phyloP scores from a whole-genome alignment of 2,113 vertebrate species.

The Dermatemys mawii region DNA sequence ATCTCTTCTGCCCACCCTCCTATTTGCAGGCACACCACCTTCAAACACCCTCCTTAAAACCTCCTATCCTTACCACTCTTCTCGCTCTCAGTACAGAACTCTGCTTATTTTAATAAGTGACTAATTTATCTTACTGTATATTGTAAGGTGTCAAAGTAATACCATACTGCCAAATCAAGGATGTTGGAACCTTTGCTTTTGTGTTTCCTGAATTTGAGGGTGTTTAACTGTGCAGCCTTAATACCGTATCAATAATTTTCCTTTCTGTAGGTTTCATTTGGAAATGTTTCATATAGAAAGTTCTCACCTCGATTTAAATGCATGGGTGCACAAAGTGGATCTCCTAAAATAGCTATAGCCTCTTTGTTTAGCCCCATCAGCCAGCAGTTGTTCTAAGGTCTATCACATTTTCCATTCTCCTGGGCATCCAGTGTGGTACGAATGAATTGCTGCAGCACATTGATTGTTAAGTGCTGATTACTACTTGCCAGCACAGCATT shows the following conservation, averaged over 20 bases:
- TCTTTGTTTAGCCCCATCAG: conserved; percentile 53
- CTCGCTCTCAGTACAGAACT: background rate
- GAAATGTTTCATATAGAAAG: background rate
- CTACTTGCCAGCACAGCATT: conserved; percentile 38
- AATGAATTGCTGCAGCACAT: conserved; percentile 64
- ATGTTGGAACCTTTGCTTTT: background rate
- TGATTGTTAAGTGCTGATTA: conserved; percentile 66
- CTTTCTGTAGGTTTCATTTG: background rate
- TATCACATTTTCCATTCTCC: conserved; percentile 72
- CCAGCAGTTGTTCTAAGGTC: conserved; percentile 13
- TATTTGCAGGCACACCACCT: background rate
- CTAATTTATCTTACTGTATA: background rate
- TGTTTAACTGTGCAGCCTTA: background rate
- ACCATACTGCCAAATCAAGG: background rate
- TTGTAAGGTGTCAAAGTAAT: background rate
- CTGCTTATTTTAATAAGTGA: background rate
- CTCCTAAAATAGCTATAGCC: conserved; percentile 43
- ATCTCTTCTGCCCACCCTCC: background rate
- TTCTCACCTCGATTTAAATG: background rate
- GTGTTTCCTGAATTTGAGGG: background rate
- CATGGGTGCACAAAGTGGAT: background rate
- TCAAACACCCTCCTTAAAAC: background rate
- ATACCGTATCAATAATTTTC: background rate
- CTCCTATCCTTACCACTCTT: background rate
- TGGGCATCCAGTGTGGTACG: conserved; percentile 49